Base-by-base conservation (phyloP, 2,797 vertebrate genomes). In the Xerus rutilus region DNA sequence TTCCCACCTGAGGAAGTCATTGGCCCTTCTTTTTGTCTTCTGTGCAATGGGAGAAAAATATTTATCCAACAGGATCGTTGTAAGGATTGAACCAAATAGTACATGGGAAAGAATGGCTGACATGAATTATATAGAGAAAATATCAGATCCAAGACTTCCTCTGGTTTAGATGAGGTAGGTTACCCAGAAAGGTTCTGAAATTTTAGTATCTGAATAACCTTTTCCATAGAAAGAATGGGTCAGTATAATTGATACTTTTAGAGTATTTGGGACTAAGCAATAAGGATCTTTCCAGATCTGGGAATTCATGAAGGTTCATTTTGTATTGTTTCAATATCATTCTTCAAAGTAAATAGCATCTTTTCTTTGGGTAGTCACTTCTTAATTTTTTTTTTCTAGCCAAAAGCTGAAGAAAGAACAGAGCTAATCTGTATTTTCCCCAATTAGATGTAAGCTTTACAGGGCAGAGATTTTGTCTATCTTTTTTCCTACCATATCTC, bases 361-460 rank as follows among this genome's bases (percentile, higher is more conserved):
- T 89, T 90, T 73, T 70, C 39, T 85, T 86, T 78, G 49, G 14
- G 62, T 43, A 5, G 39, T 89, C 10, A 81, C 20, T 1, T 73
- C 69, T 91, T 91, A 69, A 39, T 83, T n/a, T 88, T 78, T 69
- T 91, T 77, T 91, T 84, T 32, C 54, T 72, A 86, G n/a, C 17
- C 45, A 72, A 76, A 14, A 83, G 17, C 3, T 90, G 45, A 91
- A 90, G 85, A 64, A 84, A 82, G 74, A 94, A 67, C 57, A 54
- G 47, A 95, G n/a, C 15, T 59, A 47, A 49, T 86, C 15, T 86
- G 0, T 72, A 64, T 35, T 73, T 92, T 81, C 28, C 6, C 28
- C n/a, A 49, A 25, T 54, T 39, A 47, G 45, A 67, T 25, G 15
- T 65, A 86, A 76, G 30, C 21, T 76, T 79, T 25, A 32, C 79